These are phyloP conservation scores for Rhodeus uyekii DNA, from an alignment of 2,797 vertebrate genomes.

Conservation along the genomic window DNA sequence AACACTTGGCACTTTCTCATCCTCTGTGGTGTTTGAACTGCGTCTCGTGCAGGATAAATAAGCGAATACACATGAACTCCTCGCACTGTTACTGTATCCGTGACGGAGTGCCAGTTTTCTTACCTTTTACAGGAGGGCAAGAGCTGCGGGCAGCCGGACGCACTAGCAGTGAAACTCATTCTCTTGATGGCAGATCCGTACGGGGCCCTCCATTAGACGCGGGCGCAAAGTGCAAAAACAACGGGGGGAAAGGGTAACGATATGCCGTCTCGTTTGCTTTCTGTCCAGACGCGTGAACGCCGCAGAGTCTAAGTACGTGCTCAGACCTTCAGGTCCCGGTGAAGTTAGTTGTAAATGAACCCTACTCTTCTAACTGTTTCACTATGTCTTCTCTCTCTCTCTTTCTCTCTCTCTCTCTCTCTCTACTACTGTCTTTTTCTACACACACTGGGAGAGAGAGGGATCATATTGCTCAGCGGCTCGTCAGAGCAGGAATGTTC, in stretches of 20 bases:
- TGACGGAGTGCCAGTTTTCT: slow-evolving; percentile 50
- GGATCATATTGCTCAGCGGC: slow-evolving; percentile 78
- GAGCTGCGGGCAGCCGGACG: slow-evolving; percentile 64
- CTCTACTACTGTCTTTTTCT: slow-evolving; percentile 61
- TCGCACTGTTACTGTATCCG: neutral
- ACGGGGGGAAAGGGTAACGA: slow-evolving; percentile 47
- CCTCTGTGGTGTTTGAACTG: neutral
- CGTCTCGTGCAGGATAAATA: neutral
- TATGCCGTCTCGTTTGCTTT: slow-evolving; percentile 10
- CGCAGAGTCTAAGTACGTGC: slow-evolving; percentile 40
- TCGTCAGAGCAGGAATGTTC: slow-evolving; percentile 81
- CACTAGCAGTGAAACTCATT: slow-evolving; percentile 72
- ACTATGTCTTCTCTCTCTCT: slow-evolving; percentile 47
- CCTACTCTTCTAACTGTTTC: slow-evolving; percentile 26
- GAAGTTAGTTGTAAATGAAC: slow-evolving; percentile 51
- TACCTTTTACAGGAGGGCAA: slow-evolving; percentile 76
- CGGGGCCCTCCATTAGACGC: slow-evolving; percentile 82
- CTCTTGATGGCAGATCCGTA: slow-evolving; percentile 75
- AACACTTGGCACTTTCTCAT: neutral
- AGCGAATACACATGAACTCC: neutral
- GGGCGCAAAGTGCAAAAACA: slow-evolving; percentile 67
- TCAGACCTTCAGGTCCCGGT: slow-evolving; percentile 39
- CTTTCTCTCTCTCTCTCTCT: too few relatives aligned
- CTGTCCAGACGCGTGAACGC: slow-evolving; percentile 16
- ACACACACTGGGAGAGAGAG: slow-evolving; percentile 67